phyloP scores from a whole-genome alignment of 2,888 invertebrate genomes.

The Oxyscelio sp. region DNA sequence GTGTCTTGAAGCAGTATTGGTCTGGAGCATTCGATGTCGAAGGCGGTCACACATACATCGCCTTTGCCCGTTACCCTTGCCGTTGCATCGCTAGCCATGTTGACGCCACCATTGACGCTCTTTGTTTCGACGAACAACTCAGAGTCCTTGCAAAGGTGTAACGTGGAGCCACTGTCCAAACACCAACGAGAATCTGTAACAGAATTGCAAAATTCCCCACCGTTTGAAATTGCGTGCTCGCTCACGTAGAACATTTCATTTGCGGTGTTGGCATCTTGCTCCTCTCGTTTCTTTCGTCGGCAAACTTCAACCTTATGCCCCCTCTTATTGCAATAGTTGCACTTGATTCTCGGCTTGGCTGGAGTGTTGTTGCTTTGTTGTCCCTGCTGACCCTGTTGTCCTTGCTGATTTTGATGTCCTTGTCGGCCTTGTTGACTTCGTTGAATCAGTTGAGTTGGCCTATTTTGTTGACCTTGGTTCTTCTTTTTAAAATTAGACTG shows the following conservation, averaged over 20 bases:
- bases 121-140: conserved; percentile 14
- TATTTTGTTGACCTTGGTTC: too few species aligned
- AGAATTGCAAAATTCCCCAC: not conserved
- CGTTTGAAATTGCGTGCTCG: not conserved
- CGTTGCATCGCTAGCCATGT: conserved; percentile 46
- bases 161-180: conserved; percentile 40
- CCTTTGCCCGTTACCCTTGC: conserved; percentile 49
- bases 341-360: conserved; percentile 13
- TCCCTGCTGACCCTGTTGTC: not conserved
- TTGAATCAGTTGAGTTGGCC: too few species aligned
- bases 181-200: conserved; percentile 22
- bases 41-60: conserved; percentile 24
- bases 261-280: conserved; percentile 26
- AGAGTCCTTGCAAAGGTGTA: conserved; percentile 33
- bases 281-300: conserved; percentile 17
- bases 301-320: conserved; percentile 20
- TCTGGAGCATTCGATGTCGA: not conserved
- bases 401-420: not conserved
- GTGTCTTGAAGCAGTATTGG: conserved; percentile 33
- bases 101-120: conserved; percentile 14
- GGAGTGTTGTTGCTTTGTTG: not conserved
- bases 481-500: not conserved
- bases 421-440: not conserved
- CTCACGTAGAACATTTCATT: conserved; percentile 15
- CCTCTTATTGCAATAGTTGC: conserved; percentile 34